These are phyloP conservation scores for Polietes domitor DNA, from an alignment of 2,888 invertebrate genomes.

Conservation along the genomic window DNA sequence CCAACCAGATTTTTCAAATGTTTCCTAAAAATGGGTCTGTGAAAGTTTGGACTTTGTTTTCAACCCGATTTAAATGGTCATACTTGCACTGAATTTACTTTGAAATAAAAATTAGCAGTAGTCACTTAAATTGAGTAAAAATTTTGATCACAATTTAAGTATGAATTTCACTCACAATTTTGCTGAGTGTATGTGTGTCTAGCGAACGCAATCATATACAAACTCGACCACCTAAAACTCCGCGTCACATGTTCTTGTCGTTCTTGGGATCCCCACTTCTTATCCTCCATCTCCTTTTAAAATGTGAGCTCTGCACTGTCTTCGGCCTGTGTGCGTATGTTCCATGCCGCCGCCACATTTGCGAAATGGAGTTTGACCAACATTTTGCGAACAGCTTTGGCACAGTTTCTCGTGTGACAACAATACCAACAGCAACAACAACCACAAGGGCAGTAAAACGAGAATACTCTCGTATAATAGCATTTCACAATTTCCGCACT, in stretches of 20 bases:
- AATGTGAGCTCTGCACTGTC: background rate
- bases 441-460: too few relatives aligned
- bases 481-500: constrained; percentile 68
- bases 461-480: constrained; percentile 31
- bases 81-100: too few relatives aligned
- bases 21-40: too few relatives aligned
- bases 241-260: constrained; percentile 45
- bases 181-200: too few relatives aligned
- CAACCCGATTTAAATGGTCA: too few relatives aligned
- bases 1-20: too few relatives aligned
- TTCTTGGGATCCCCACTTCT: background rate
- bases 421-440: constrained; percentile 30
- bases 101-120: too few relatives aligned
- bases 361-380: constrained; percentile 65
- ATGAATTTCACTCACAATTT: too few relatives aligned
- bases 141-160: too few relatives aligned
- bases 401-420: constrained; percentile 62
- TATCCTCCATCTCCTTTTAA: too few relatives aligned
- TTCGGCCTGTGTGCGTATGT: background rate
- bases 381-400: constrained; percentile 66
- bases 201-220: constrained; percentile 29
- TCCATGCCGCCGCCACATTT: constrained; percentile 44
- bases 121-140: too few relatives aligned
- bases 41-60: too few relatives aligned
- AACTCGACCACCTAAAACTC: constrained; percentile 61